Conservation (phyloP, 2,888 invertebrate genomes). For the Camptogramma bilineatum region DNA sequence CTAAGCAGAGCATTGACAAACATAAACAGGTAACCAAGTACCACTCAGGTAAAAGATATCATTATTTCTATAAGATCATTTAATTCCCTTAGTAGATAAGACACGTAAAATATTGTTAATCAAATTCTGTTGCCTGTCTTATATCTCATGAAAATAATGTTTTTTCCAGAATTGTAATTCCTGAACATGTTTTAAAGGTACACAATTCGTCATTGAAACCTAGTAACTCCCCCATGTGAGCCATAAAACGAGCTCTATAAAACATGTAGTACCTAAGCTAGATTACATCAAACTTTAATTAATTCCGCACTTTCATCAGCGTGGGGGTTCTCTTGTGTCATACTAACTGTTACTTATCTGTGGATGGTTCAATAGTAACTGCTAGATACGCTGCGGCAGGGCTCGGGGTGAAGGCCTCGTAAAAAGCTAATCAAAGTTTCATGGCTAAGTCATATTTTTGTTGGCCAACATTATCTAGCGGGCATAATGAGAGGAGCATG, state of each 20-base stretch:
- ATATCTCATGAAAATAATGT: too few species aligned
- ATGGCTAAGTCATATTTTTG: constrained; percentile 36
- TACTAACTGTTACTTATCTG: constrained; percentile 8
- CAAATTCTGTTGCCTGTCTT: too few species aligned
- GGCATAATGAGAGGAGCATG: not conserved
- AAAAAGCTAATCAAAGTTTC: constrained; percentile 53
- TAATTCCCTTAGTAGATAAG: too few species aligned
- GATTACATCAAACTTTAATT: constrained; percentile 41
- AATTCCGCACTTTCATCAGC: constrained; percentile 38
- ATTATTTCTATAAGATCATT: too few species aligned
- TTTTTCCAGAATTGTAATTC: too few species aligned
- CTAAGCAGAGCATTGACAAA: not conserved
- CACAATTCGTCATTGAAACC: not conserved
- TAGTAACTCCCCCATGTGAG: constrained; percentile 1
- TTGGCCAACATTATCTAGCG: constrained; percentile 30
- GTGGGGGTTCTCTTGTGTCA: constrained; percentile 6
- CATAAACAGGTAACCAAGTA: not conserved
- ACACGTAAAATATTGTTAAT: not conserved
- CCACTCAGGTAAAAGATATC: too few species aligned
- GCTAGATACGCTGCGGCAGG: constrained; percentile 2
- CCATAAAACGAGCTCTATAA: constrained; percentile 27
- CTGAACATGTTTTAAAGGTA: not conserved
- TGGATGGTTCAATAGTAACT: constrained; percentile 13
- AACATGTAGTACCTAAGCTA: constrained; percentile 20
- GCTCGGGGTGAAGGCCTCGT: constrained; percentile 37